Conservation (phyloP, 2,113 vertebrate genomes). For the Charadrius vociferus region DNA sequence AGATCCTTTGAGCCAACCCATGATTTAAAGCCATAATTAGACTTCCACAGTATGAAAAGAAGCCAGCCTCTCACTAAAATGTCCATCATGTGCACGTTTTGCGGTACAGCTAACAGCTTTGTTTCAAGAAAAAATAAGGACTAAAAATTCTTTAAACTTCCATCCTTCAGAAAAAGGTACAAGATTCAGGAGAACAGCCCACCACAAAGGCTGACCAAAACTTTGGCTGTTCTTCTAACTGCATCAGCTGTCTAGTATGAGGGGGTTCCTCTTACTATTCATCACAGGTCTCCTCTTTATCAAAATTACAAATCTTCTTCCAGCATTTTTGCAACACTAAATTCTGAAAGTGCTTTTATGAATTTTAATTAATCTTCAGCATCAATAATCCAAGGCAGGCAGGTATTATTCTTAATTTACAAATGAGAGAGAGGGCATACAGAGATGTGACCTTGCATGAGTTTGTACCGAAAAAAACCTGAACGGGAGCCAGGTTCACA, state of each 20-base stretch:
- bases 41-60: not conserved
- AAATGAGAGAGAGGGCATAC: not conserved
- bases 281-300: not conserved
- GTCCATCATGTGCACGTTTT: not conserved
- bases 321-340: not conserved
- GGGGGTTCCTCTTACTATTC: not conserved
- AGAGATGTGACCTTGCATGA: not conserved
- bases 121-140: not conserved
- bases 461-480: not conserved
- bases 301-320: not conserved
- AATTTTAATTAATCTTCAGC: not conserved
- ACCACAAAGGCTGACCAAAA: not conserved
- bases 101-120: not conserved
- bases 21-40: not conserved
- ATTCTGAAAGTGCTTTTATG: not conserved
- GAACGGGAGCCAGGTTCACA: not conserved
- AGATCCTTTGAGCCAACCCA: not conserved
- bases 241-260: not conserved
- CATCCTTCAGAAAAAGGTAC: fast-evolving
- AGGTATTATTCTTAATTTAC: slow-evolving; percentile 1
- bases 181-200: not conserved
- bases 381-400: not conserved
- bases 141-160: not conserved
- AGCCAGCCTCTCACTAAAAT: not conserved
- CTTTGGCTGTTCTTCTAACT: not conserved